Percentiles rank a stretch among this genome's conserved stretches.
These are phyloP conservation scores for Globicephala melas DNA, from an alignment of 2,113 vertebrate genomes.

Conservation along the genomic window DNA sequence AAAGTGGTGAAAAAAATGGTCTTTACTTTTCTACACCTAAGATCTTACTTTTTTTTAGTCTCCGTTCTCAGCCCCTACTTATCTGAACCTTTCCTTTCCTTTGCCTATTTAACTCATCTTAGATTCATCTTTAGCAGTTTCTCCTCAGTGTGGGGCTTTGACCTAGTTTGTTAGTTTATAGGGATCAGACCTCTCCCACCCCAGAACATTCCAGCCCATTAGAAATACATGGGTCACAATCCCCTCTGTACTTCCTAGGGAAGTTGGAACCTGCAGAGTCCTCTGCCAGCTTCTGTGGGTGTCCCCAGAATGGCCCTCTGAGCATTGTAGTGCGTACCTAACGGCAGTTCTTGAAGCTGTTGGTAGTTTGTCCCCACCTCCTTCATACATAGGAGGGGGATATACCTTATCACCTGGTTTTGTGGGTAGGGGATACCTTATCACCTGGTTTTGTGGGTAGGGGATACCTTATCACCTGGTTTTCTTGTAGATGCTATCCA, in stretches of 20 bases:
- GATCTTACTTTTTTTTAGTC: neutral
- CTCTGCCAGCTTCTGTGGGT: neutral
- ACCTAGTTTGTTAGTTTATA: neutral
- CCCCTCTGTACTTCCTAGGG: neutral
- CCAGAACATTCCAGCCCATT: neutral
- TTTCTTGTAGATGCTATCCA: neutral
- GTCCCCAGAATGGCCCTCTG: neutral
- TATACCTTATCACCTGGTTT: neutral
- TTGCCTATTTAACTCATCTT: neutral
- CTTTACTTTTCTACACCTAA: neutral
- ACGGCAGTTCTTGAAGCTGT: neutral
- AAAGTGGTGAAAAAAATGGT: neutral
- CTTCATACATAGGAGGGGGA: neutral
- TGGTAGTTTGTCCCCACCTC: neutral
- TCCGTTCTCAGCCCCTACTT: accelerated
- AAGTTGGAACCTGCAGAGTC: neutral
- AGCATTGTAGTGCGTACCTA: neutral
- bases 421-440: neutral
- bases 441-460: no score
- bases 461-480: neutral
- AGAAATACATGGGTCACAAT: neutral
- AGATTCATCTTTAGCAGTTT: neutral
- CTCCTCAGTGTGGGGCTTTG: neutral
- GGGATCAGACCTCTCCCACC: neutral
- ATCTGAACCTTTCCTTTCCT: neutral